phyloP scores from a whole-genome alignment of 2,113 vertebrate genomes.

The Tringa solitaria region DNA sequence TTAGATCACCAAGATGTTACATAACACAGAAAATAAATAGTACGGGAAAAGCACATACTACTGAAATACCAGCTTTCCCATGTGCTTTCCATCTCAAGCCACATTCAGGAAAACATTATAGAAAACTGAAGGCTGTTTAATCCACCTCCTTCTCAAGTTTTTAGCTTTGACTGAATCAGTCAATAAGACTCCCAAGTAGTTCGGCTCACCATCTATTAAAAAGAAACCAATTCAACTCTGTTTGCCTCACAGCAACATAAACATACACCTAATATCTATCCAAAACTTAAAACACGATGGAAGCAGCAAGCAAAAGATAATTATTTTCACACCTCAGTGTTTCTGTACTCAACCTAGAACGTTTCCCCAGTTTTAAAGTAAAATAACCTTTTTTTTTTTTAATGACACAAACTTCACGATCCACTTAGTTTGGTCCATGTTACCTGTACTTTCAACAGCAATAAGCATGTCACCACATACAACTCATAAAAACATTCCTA shows the following conservation, averaged over 20 bases:
- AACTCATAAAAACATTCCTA: not conserved
- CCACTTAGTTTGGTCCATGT: not conserved
- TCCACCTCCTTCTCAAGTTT: not conserved
- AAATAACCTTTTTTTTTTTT: not conserved
- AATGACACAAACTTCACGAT: not conserved
- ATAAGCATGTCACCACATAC: fast-evolving
- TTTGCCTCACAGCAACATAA: not conserved
- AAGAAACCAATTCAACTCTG: not conserved
- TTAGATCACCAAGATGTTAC: not conserved
- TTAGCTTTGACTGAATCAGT: not conserved
- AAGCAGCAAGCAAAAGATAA: not conserved
- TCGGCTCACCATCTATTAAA: not conserved
- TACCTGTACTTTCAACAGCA: not conserved
- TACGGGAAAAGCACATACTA: not conserved
- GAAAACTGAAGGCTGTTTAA: not conserved
- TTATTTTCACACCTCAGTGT: not conserved
- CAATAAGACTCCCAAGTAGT: not conserved
- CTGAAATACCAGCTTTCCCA: not conserved
- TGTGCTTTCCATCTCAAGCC: not conserved
- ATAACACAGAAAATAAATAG: not conserved
- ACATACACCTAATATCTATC: fast-evolving
- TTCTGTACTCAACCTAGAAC: not conserved
- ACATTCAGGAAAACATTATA: not conserved
- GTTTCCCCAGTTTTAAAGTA: not conserved
- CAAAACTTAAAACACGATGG: not conserved